Percentiles rank a stretch among this genome's conserved stretches.
These are phyloP conservation scores for Hirtodrosophila confusa DNA, from an alignment of 2,888 invertebrate species.

Conservation along the genomic window DNA sequence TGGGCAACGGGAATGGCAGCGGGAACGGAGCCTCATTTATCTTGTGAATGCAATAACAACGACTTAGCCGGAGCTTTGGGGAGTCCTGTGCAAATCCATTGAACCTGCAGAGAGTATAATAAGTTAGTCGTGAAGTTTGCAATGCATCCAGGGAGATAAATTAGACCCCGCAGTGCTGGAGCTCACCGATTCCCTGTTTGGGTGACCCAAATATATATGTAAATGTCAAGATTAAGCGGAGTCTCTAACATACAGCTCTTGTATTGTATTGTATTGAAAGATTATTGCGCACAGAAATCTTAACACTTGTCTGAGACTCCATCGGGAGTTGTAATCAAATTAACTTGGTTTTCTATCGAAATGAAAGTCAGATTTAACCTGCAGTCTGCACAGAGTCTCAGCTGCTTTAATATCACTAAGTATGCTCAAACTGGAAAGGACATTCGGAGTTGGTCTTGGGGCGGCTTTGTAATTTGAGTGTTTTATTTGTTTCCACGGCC, in stretches of 20 bases:
- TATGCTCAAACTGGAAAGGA: too few relatives aligned
- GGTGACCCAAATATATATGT: constrained; percentile 3
- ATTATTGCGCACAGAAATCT: too few relatives aligned
- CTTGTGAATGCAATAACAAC: constrained; percentile 80
- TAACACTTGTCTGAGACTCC: too few relatives aligned
- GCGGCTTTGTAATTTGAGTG: background rate
- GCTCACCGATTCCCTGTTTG: constrained; percentile 7
- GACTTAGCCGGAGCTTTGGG: constrained; percentile 75
- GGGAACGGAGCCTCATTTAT: constrained; percentile 72
- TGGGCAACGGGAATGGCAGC: constrained; percentile 22
- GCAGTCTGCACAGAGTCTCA: too few relatives aligned
- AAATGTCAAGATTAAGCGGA: too few relatives aligned
- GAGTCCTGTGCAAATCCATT: constrained; percentile 71
- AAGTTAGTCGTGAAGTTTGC: constrained; percentile 63
- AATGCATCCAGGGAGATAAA: constrained; percentile 54
- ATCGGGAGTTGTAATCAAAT: too few relatives aligned
- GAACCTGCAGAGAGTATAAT: constrained; percentile 66
- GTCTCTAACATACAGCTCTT: too few relatives aligned
- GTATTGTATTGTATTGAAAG: too few relatives aligned
- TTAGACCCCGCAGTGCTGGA: constrained; percentile 41
- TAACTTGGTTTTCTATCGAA: too few relatives aligned
- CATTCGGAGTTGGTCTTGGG: too few relatives aligned
- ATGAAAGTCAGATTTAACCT: too few relatives aligned
- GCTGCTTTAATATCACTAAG: too few relatives aligned
- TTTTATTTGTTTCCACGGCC: constrained; percentile 18